Evolutionary conservation across 2,113 vertebrate species (phyloP), one percentile per base, ranked within the genome.

Genomic region (Microcebus griseorufus): DNA sequence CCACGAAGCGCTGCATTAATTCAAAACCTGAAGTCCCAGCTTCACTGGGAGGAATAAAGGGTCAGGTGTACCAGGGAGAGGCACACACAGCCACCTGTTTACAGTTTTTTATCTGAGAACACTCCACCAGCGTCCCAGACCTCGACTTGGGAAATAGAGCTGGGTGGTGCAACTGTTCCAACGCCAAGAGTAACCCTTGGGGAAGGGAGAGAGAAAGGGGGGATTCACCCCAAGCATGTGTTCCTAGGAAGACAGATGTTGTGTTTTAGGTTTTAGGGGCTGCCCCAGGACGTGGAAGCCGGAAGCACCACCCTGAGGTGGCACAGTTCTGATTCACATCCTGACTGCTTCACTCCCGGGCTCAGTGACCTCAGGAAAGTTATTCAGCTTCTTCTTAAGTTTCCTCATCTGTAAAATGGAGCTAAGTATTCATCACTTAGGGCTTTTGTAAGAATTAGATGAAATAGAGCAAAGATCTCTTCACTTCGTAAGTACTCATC

Each of bases 361-460:
- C 25, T 85, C 2, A 32, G 60, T 58, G 85, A 65, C 70, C 81
- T 80, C 53, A 34, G n/a, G 45, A 85, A 83, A 93, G 45, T 20
- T 45, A n/a, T 67, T 48, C 37, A 23, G 0, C n/a, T 39, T 96
- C 51, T 45, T 78, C 42, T 37, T 51, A 42, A 86, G 45, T 90
- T 80, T 90, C 73, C 75, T 90, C 42, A 92, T 70, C 42, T 89
- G 32, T 69, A 90, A 96, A 93, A 90, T 84, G 34, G 32, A 39
- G 32, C 53, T 39, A 32, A 75, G 76, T 67, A 60, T 27, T 73
- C 37, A 17, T 73, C 48, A 78, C 16, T 69, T 9, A 27, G 42
- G 20, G 1, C n/a, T 78, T 94, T 69, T 70, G 13, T 73, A 69
- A 91, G 37, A 94, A 72, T 72, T 48, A 78, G 90, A 83, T 80